Percentiles rank a stretch among this genome's conserved stretches.
These are phyloP conservation scores for Drosophila athabasca DNA, from an alignment of 1,140 invertebrate genomes.

Conservation along the genomic window DNA sequence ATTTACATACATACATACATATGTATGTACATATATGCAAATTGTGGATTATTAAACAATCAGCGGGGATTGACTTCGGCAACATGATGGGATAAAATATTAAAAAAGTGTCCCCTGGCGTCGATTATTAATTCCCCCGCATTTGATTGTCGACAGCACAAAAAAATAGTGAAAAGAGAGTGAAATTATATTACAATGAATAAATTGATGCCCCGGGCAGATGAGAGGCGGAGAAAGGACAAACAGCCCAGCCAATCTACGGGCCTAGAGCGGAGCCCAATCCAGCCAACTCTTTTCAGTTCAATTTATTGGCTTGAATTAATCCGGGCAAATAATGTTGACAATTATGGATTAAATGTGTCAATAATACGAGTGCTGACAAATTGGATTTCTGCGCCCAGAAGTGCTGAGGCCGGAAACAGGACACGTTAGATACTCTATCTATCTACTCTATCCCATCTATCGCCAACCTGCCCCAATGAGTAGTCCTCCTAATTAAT, in stretches of 20 bases:
- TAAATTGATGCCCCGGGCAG: conserved; percentile 24
- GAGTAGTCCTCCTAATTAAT: conserved; percentile 48
- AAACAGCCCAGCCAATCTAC: neutral
- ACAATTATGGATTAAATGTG: conserved; percentile 82
- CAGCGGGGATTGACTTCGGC: conserved; percentile 61
- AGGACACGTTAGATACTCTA: conserved; percentile 6
- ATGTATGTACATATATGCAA: conserved; percentile 67
- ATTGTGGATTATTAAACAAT: conserved; percentile 70
- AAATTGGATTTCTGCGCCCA: conserved; percentile 54
- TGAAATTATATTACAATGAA: conserved; percentile 58
- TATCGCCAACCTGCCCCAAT: neutral
- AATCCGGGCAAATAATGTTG: conserved; percentile 72
- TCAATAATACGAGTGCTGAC: conserved; percentile 71
- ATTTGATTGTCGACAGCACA: conserved; percentile 14
- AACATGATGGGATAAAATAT: conserved; percentile 46
- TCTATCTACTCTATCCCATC: neutral
- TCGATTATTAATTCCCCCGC: conserved; percentile 16
- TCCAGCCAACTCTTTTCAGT: conserved; percentile 58
- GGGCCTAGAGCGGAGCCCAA: too few species aligned
- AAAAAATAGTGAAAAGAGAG: conserved; percentile 2
- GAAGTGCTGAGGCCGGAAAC: conserved; percentile 20
- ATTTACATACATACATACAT: too few species aligned
- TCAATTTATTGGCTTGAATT: conserved; percentile 78
- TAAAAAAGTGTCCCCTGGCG: conserved; percentile 15
- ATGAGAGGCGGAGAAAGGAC: conserved; percentile 1